Conservation (phyloP, 2,888 invertebrate genomes). For the Adineta ricciae region DNA sequence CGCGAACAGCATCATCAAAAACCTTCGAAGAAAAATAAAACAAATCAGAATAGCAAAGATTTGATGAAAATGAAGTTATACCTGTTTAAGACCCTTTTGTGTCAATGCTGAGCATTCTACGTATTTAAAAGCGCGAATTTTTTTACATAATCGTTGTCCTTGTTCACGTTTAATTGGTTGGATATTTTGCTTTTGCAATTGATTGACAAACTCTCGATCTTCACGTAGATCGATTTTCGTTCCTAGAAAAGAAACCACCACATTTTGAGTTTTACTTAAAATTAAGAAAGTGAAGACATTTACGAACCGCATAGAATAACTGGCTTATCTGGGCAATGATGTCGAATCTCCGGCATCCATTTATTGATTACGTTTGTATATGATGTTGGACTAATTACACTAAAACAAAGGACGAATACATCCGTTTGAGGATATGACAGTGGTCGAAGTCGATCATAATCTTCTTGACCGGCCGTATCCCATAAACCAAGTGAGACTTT, state of each 20-base stretch:
- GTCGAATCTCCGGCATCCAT: slow-evolving; percentile 99
- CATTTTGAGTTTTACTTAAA: too few relatives aligned
- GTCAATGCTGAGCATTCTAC: slow-evolving; percentile 98
- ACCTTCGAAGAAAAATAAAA: background rate
- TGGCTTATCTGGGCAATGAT: slow-evolving; percentile 97
- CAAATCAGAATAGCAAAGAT: too few relatives aligned
- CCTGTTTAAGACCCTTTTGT: slow-evolving; percentile 93
- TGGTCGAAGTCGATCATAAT: slow-evolving; percentile 87
- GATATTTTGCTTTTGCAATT: slow-evolving; percentile 50
- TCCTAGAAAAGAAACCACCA: background rate
- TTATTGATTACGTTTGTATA: slow-evolving; percentile 98
- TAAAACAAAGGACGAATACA: slow-evolving; percentile 97
- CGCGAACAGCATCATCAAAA: slow-evolving; percentile 1
- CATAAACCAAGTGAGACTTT: slow-evolving; percentile 89
- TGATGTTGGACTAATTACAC: slow-evolving; percentile 94
- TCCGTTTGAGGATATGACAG: slow-evolving; percentile 95
- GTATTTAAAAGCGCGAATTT: slow-evolving; percentile 94
- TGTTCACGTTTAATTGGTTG: slow-evolving; percentile 92
- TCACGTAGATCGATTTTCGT: slow-evolving; percentile 90
- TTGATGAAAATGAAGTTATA: slow-evolving; percentile 47
- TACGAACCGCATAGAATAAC: slow-evolving; percentile 86
- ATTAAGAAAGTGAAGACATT: too few relatives aligned
- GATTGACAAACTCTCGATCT: slow-evolving; percentile 63
- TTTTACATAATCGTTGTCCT: slow-evolving; percentile 92
- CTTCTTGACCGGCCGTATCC: slow-evolving; percentile 98